Evolutionary conservation across 2,888 invertebrate species (phyloP), one percentile per base, ranked within the genome.

Genomic region (Drosophila nigricruria): DNA sequence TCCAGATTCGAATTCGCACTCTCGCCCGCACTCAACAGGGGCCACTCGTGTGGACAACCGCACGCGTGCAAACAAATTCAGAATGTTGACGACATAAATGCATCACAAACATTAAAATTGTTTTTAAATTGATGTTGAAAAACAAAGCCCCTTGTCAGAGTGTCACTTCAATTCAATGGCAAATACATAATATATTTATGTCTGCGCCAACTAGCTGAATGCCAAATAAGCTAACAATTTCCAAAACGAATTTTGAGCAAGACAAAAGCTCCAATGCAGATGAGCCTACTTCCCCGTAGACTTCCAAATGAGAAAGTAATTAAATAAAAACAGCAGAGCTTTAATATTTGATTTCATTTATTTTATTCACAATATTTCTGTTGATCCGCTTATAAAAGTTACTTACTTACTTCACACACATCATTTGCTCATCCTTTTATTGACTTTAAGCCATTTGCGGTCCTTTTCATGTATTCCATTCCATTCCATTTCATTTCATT

Each of bases 371-470:
- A 32, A 3, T 18, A 5, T 27, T 30, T 40, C 14, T 12, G 53
- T 30, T n/a, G 34, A 54, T 42, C n/a, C 9, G 6, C 10, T 27
- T 27, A 30, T 43, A n/a, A 38, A 47, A 42, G 38, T 63, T 53
- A 16, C n/a, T 30, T 20, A 82, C 77, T 81, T 47, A 77, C 73
- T 72, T 71, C 62, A 57, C 64, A 83, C 71, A 68, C 81, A 87
- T 68, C 60, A 82, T 83, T 87, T 86, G 69, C 40, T 80, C 56
- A 73, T 66, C 45, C 53, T 12, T 49, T 70, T 59, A 73, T 58
- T 77, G 67, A 66, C 71, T 66, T 83, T 70, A 84, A 83, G 66
- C 81, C 63, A 58, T 71, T 84, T 73, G 73, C 43, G 81, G 70
- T 59, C 27, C n/a, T 8, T 53, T 65, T 59, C 42, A 27, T 40